Evolutionary conservation across 1,140 invertebrate species (phyloP), one percentile per base, ranked within the genome.

Genomic region (Drosophila nigromelanica): DNA sequence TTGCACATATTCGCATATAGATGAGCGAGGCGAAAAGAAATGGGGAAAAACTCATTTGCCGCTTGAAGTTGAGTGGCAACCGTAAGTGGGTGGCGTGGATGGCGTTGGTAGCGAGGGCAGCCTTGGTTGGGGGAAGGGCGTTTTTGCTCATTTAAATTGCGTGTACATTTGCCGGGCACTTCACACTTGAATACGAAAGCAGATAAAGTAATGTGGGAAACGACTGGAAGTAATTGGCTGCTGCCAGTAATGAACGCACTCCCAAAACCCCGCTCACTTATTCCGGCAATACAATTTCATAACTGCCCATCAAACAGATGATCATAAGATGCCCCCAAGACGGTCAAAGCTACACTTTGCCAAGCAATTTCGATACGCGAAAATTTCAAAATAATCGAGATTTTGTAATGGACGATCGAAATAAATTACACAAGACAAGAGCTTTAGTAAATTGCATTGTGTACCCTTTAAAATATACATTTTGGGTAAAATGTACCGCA

Each of bases 101-200:
- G 63, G 10, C 8, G 10, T 18, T 18, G 30, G 30, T 61, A 2
- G 18, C 18, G 18, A n/a, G 27, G 48, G 11, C 43, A 60, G 10
- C 8, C 10, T 24, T 24, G 33, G 8, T 62, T 24, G 21, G 11
- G 1, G 45, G 47, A 18, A 21, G 54, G 42, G 61, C 47, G 63
- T 51, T 75, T 67, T 76, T 76, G 71, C 82, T 87, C 76, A 87
- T 87, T 87, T 87, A 89, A 87, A 87, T 87, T 87, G 83, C 83
- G 83, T 89, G 83, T 89, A 77, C 82, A 89, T 86, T 89, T 89
- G 61, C 76, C 62, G 76, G 76, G 73, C 76, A 87, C 83, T 87
- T 87, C 83, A 87, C 83, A 87, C 83, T 89, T 87, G 83, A 87
- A 89, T 89, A 83, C 83, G 54, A 87, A 89, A 89, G 83, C 76